Conservation (phyloP, 2,888 invertebrate genomes). For the Agrotis puta region DNA sequence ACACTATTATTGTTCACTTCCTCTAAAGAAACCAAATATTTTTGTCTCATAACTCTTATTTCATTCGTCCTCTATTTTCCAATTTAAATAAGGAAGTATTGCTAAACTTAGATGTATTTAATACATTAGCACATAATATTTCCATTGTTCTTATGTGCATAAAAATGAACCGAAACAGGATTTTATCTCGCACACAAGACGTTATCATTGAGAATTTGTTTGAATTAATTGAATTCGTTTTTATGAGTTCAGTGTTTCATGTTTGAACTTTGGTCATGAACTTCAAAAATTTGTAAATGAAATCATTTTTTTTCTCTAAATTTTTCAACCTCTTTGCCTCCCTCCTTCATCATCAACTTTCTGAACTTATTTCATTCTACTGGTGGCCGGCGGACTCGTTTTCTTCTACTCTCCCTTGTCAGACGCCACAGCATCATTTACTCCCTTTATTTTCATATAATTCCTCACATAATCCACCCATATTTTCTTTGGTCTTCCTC, state of each 20-base stretch:
- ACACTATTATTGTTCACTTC: neutral
- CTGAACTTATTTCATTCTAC: no score
- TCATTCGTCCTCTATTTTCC: neutral
- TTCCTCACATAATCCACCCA: no score
- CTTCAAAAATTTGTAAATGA: neutral
- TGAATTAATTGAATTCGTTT: conserved; percentile 14
- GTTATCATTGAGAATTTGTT: conserved; percentile 14
- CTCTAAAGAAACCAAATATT: neutral
- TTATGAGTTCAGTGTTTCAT: neutral
- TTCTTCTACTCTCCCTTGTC: no score
- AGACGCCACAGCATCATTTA: no score
- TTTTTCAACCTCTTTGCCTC: no score
- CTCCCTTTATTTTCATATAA: no score
- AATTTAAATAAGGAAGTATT: conserved; percentile 32
- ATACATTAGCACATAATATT: neutral
- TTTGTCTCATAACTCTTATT: neutral
- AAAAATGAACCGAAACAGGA: conserved; percentile 12
- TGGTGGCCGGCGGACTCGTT: no score
- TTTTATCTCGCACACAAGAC: neutral
- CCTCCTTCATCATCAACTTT: no score
- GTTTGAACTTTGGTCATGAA: conserved; percentile 21
- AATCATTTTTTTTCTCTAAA: neutral
- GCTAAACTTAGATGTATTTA: neutral
- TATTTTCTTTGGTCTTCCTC: no score
- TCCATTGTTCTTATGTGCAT: conserved; percentile 22